A percentile compares a stretch with the other conserved stretches of the same genome.
Conservation (phyloP, 1,140 invertebrate genomes). For the Drosophila cardini region DNA sequence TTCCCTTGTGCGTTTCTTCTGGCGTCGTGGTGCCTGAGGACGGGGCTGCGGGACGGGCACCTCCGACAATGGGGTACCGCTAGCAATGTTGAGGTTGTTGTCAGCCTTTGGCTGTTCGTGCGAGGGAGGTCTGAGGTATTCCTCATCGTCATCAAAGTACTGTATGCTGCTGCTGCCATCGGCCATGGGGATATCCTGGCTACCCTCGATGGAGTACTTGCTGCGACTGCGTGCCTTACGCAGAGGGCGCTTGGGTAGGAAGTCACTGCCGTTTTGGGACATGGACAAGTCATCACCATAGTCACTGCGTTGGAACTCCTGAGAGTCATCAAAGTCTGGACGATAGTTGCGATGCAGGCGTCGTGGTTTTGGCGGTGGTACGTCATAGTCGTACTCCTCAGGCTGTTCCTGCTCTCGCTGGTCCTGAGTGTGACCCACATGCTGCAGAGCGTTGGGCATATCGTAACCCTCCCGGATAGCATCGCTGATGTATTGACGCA, state of each 20-base stretch:
- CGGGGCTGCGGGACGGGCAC: constrained; percentile 33
- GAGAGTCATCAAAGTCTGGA: constrained; percentile 68
- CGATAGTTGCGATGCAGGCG: constrained; percentile 71
- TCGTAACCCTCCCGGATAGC: constrained; percentile 92
- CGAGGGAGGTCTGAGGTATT: constrained; percentile 73
- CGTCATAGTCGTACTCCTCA: constrained; percentile 75
- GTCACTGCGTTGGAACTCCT: constrained; percentile 81
- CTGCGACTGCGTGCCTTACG: constrained; percentile 79
- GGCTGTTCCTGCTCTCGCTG: constrained; percentile 40
- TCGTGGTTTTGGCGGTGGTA: constrained; percentile 79
- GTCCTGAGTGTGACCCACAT: constrained; percentile 85
- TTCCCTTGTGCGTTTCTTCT: constrained; percentile 82
- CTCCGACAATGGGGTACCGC: constrained; percentile 33
- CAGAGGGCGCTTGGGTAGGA: constrained; percentile 75
- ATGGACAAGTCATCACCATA: constrained; percentile 79
- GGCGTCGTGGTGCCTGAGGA: constrained; percentile 78
- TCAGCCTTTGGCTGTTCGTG: constrained; percentile 48
- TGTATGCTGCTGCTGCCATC: constrained; percentile 72
- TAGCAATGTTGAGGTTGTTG: constrained; percentile 62
- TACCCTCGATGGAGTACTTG: constrained; percentile 84
- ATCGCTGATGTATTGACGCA: constrained; percentile 90
- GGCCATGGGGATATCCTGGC: constrained; percentile 71
- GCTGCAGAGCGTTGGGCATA: constrained; percentile 88
- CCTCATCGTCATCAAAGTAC: constrained; percentile 83
- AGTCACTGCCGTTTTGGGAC: constrained; percentile 82